phyloP scores from a whole-genome alignment of 2,797 vertebrate genomes.

The Manis crassicaudata region DNA sequence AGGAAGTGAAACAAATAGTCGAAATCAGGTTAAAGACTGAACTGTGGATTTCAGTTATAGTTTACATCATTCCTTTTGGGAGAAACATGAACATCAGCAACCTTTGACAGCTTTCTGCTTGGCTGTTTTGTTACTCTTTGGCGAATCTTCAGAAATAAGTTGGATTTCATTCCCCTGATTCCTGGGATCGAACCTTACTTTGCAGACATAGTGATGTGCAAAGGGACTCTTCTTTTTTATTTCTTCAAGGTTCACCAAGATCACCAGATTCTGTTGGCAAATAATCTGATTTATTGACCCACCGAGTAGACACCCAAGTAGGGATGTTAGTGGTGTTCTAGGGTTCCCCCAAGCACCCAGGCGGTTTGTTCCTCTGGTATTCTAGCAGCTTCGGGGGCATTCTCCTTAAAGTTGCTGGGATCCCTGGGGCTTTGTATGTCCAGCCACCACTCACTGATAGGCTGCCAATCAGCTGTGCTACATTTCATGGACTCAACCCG shows the following conservation, averaged over 20 bases:
- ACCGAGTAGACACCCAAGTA: not conserved
- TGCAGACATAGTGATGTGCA: not conserved
- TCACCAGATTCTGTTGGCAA: not conserved
- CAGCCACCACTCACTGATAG: not conserved
- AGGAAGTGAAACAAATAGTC: not conserved
- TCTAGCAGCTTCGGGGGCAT: not conserved
- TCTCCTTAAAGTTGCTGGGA: not conserved
- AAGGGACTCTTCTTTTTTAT: not conserved
- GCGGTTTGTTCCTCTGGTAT: not conserved
- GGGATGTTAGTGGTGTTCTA: not conserved
- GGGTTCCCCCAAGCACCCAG: not conserved
- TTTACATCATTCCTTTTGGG: not conserved
- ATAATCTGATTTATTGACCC: not conserved
- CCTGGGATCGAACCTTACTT: not conserved
- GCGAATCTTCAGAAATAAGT: slow-evolving; percentile 27
- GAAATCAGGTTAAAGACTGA: not conserved
- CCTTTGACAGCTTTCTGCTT: not conserved
- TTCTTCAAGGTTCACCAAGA: not conserved
- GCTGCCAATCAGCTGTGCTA: not conserved
- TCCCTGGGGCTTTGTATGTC: not conserved
- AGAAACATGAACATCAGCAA: not conserved
- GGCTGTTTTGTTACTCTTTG: not conserved
- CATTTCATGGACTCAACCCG: not conserved
- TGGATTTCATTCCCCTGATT: not conserved
- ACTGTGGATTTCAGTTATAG: not conserved